A percentile compares a stretch with the other conserved stretches of the same genome.
phyloP scores from a whole-genome alignment of 53 echinoderm and acorn worm genomes.

The Astropecten irregularis region DNA sequence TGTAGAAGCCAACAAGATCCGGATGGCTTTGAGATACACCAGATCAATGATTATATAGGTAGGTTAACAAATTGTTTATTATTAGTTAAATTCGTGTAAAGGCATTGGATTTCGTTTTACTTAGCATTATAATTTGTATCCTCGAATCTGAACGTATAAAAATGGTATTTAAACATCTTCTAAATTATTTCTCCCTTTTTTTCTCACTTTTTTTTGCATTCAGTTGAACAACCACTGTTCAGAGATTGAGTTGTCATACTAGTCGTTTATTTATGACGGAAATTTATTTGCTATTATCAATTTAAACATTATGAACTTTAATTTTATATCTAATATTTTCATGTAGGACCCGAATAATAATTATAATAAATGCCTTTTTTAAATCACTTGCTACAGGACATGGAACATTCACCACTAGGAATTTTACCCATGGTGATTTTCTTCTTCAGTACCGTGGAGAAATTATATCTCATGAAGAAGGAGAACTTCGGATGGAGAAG shows the following conservation, averaged over 20 bases:
- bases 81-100: background rate
- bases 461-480: background rate
- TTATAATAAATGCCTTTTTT: background rate
- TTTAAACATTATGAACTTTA: no score
- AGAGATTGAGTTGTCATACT: no score
- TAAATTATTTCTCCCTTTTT: no score
- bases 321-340: no score
- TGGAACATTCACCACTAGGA: background rate
- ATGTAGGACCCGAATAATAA: no score
- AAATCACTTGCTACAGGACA: background rate
- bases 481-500: background rate
- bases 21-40: background rate
- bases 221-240: no score
- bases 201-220: no score
- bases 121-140: background rate
- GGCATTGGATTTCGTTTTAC: background rate
- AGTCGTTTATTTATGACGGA: no score
- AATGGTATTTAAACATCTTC: no score
- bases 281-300: no score
- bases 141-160: no score
- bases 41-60: background rate
- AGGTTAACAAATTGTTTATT: no score
- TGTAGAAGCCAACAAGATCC: background rate
- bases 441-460: slow-evolving; percentile 6
- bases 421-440: background rate